Evolutionary conservation across 2,888 invertebrate species (phyloP), one percentile per base, ranked within the genome.

Genomic region (Drosophila nigricruria): DNA sequence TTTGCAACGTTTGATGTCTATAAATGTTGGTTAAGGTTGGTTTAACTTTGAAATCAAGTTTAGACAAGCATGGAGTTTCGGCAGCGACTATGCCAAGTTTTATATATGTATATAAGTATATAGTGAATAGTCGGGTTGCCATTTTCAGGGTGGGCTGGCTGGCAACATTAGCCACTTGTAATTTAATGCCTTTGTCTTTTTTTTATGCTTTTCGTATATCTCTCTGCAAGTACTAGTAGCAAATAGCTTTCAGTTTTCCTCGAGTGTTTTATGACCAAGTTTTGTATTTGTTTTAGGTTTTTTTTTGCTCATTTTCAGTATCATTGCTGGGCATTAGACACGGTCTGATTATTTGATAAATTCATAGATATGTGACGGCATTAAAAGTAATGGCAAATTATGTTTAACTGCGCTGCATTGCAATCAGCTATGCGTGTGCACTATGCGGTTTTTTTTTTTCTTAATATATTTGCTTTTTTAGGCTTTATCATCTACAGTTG

Each of bases 331-430:
- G 76, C 78, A 86, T 86, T 86, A 86, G 85, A 80, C 73, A 88
- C 85, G 85, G 88, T 86, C 85, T 86, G 88, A 86, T 86, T 86
- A 83, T 61, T 80, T 83, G 82, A 81, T 86, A 88, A 88, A 83
- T 81, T 77, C 78, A 80, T 70, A 83, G 86, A 88, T 83, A 88
- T 72, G 79, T 78, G 81, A 80, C 70, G 70, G 73, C 57, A 82
- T 73, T 78, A 72, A 75, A 65, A 73, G 12, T 84, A 76, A 81
- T 81, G 50, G 69, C 66, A 67, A 75, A 77, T 66, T 79, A 75
- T 75, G 72, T 56, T 68, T 38, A 57, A 63, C 70, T 36, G 47
- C 54, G 43, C 23, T 63, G 57, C 52, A 38, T 27, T 60, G 60
- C 57, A 54, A 14, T 23, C 16, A 16, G 23, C 30, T 30, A 10